Conservation (phyloP, 1,140 invertebrate genomes). For the Mesaphorura yosii region DNA sequence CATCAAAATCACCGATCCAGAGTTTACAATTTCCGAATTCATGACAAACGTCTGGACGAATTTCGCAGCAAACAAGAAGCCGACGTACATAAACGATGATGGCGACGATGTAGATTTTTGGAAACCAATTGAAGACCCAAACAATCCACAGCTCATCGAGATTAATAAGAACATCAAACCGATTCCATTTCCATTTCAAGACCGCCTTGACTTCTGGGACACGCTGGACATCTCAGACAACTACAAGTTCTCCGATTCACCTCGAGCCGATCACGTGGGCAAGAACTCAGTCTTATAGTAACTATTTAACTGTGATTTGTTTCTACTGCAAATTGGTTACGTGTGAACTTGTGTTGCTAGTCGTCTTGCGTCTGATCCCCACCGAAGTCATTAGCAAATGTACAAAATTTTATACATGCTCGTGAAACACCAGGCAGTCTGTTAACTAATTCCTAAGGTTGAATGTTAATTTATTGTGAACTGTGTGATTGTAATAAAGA, state of each 20-base stretch:
- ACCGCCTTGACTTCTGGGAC: slow-evolving; percentile 22
- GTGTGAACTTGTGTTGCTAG: too few species aligned
- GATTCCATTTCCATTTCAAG: slow-evolving; percentile 17
- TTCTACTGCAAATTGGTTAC: too few species aligned
- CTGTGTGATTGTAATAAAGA: too few species aligned
- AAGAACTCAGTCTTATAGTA: too few species aligned
- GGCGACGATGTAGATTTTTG: slow-evolving; percentile 21
- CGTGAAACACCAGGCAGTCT: too few species aligned
- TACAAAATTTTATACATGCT: too few species aligned
- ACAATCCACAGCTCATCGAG: slow-evolving; percentile 9
- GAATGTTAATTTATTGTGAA: too few species aligned
- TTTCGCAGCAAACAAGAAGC: slow-evolving; percentile 22
- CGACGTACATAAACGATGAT: slow-evolving; percentile 17
- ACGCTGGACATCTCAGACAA: slow-evolving; percentile 6
- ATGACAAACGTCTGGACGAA: slow-evolving; percentile 25
- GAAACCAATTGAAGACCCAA: slow-evolving; percentile 16
- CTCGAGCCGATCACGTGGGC: too few species aligned
- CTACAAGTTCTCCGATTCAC: slow-evolving; percentile 4
- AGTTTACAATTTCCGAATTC: slow-evolving; percentile 26
- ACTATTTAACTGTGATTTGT: too few species aligned
- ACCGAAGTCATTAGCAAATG: too few species aligned
- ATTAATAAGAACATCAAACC: slow-evolving; percentile 18
- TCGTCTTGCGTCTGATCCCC: too few species aligned
- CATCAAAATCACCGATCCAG: slow-evolving; percentile 16
- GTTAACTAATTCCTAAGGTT: too few species aligned